Base-by-base conservation (phyloP, 1,140 invertebrate genomes). In the Hyles euphorbiae region DNA sequence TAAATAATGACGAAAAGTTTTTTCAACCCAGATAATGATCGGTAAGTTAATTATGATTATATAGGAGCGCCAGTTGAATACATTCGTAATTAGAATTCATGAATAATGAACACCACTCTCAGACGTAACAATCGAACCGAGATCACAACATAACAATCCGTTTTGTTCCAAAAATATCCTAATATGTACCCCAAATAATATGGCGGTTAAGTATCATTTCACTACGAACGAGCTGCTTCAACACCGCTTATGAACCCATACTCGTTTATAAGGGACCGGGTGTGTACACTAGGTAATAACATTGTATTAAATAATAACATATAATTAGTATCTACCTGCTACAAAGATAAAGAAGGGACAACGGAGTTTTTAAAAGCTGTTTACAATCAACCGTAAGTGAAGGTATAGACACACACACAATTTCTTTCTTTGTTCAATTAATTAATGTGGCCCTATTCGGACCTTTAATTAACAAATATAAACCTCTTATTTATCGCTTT, bases 251-350 rank as follows among this genome's bases (percentile, higher is more conserved):
- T 69, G 68, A 65, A 63, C 68, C 65, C 61, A 63, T 61, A 63
- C 45, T 56, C 67, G 51, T 65, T 78, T 74, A 71, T 74, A 72
- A 76, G 60, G 65, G 65, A 51, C 56, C 63, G 71, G 65, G 58
- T 61, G 66, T 68, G 64, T 70, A 69, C 58, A 68, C 75, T 78
- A 74, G 67, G 67, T 81, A 81, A 83, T 81, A 76, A 80, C 77
- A 80, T 80, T 77, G 76, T 81, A 78, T 81, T 77, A 80, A 80
- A 81, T 83, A 83, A 83, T 81, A 80, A 81, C 73, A 79, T 81
- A 78, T 81, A 81, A 83, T 83, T 83, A 83, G 72, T 77, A 80
- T 65, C 61, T 81, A 78, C 80, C 70, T 76, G 77, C 75, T 71
- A 74, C 78, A 72, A 78, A 83, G 77, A 80, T 80, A 83, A 80